Evolutionary conservation across 1,140 invertebrate genomes (phyloP), one percentile per base, ranked within the genome.

Genomic region (Helicorthomorpha holstii): DNA sequence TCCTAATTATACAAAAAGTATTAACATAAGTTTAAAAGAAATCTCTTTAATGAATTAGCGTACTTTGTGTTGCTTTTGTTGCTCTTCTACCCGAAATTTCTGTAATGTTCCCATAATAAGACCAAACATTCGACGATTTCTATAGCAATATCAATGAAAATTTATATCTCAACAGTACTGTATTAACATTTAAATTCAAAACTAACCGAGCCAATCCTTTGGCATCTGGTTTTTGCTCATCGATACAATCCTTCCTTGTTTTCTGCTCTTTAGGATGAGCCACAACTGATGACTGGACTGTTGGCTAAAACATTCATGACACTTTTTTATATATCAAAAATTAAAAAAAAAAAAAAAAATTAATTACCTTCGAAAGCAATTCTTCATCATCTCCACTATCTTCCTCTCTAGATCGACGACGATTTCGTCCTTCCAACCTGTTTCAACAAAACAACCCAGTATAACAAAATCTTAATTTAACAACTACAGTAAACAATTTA

Each of bases 41-140:
- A 22, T 12, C 4, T 38, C 22, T 19, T 27, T 38, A 49, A 49
- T 7, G 12, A 10, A 34, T 49, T 27, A 48, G 57, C 53, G 60
- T 61, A 77, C 76, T 65, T 73, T 73, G 61, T 78, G 63, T 67
- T 89, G 87, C 52, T 89, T 68, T 55, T 82, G 82, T 49, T 85
- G 88, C 69, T 95, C 89, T 66, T 97, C 92, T 64, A 89, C 84
- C 61, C 89, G 82, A 66, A 97, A 97, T 65, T 89, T 91, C 62
- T 94, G 87, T 56, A 97, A 68, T 42, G 92, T 96, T 2, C 92
- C 92, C 29, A 97, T 67, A 34, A 97, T 70, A 26, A 86, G 85
- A 24, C 92, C 90, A 74, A 97, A 95, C 84, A 97, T 95, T 55
- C 93, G 75, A 55, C 83, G 76, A 70, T 94, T 94, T 55, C 90